Evolutionary conservation across 2,797 vertebrate species (phyloP), one percentile per base, ranked within the genome.

Genomic region (Neopelma chrysocephalum): DNA sequence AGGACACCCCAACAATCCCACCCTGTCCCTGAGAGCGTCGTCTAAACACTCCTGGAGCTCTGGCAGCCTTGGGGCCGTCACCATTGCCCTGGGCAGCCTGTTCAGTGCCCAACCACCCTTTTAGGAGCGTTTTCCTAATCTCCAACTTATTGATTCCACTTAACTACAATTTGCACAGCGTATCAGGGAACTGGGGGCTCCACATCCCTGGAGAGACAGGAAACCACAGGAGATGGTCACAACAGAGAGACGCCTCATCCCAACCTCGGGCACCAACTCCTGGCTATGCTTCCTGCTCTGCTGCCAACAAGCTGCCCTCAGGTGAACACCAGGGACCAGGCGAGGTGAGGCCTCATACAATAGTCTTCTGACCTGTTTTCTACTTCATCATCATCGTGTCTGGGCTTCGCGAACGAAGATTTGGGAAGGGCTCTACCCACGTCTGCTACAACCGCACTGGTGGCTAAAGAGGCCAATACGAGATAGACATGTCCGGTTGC

Each of bases 221-320:
- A 29, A 87, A 32, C 47, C 18, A 25, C 0, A 26, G 26, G 8
- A 21, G 32, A 31, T n/a, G 22, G 3, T 4, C 50, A 45, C 5
- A 42, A 8, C 3, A 32, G 5, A 8, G 23, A 31, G 25, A 14
- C 25, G 9, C 20, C 19, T 54, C 36, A 17, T 4, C 48, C 51
- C 38, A 54, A 36, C 40, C 20, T 26, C 21, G 9, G 23, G 36
- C 71, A 53, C 11, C 38, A 38, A 1, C 7, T 50, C 78, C 31
- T 4, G 22, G 17, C 42, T 14, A 1, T 1, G 3, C 19, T 31
- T 13, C 51, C 2, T 0, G 12, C 27, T 20, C 60, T 4, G 23
- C 2, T 6, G 26, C 43, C 34, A 11, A 5, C 0, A n/a, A n/a
- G 18, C 4, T 4, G 2, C 26, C 15, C 2, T 0, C 17, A 16